Percentiles rank a stretch among this genome's conserved stretches.
Conservation (phyloP, 2,113 vertebrate species). For the Oreamnos americanus region DNA sequence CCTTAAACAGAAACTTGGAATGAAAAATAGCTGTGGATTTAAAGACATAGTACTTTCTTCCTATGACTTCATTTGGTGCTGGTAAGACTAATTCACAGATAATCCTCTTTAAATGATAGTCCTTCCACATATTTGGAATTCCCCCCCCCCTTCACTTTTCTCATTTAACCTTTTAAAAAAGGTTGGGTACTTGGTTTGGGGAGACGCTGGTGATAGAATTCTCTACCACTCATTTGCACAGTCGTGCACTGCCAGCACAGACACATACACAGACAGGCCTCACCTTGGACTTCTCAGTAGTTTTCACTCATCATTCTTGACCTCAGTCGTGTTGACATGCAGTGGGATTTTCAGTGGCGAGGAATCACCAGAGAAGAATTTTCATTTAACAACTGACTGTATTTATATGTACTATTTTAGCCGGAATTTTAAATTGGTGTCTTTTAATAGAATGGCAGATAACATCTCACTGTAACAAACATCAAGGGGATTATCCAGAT, state of each 20-base stretch:
- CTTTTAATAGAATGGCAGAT: constrained; percentile 39
- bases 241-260: fast-evolving
- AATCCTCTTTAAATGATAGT: background rate
- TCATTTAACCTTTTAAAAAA: background rate
- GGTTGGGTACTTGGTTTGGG: background rate
- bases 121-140: constrained; percentile 11
- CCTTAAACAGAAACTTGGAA: constrained; percentile 78
- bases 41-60: constrained; percentile 76
- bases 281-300: background rate
- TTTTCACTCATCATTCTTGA: background rate
- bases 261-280: background rate
- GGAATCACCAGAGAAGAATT: background rate
- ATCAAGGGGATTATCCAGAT: constrained; percentile 16
- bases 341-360: background rate
- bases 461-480: constrained; percentile 29
- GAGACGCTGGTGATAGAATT: background rate
- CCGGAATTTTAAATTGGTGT: background rate
- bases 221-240: background rate
- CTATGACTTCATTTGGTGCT: constrained; percentile 7
- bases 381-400: background rate
- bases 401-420: constrained; percentile 9
- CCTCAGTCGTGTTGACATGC: background rate
- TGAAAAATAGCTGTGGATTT: constrained; percentile 69
- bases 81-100: background rate
- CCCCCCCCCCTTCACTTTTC: background rate